Base-by-base conservation (phyloP, 2,888 invertebrate species). In the Hoplodrina blanda region DNA sequence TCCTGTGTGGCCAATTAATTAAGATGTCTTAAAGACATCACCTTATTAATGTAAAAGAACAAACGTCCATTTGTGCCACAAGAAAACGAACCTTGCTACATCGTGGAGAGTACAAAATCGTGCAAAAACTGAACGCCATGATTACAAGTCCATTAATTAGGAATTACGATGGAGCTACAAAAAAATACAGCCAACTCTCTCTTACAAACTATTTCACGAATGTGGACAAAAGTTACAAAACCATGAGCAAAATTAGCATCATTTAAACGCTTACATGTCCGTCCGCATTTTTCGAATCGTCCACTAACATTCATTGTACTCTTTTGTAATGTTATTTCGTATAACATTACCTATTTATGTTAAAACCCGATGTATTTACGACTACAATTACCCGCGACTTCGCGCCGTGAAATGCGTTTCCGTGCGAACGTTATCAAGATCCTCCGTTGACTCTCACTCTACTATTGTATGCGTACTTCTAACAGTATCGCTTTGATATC, bases 321-420 rank as follows among this genome's bases (percentile, higher is more conserved):
- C 10, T 64, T 50, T 67, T 67, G 62, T 61, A 56, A 61, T 76
- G 65, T 70, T 70, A 70, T 84, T 69, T 52, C 68, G 65, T 62
- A 79, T 37, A 62, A n/a, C 55, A 53, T 66, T 72, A 57, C 20
- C 41, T 69, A 68, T 69, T 76, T 78, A 62, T 66, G 37, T 65
- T 69, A 61, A 62, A 72, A 69, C 67, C 56, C 37, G 53, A 73
- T 79, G 78, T 83, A 83, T 81, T 80, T 76, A 80, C 71, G 62
- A 59, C 75, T 78, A 86, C 84, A 88, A 89, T 90, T 87, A 87
- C 84, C 72, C 67, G 76, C 60, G 77, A 83, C 69, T 82, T 84
- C 78, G 70, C 85, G 82, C 84, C 88, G 85, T 88, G 83, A 88
- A 91, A 91, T 89, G 86, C 83, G 86, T 88, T 89, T 88, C 86